These are phyloP conservation scores for Acleris holmiana DNA, from an alignment of 2,888 invertebrate genomes.

Conservation along the genomic window DNA sequence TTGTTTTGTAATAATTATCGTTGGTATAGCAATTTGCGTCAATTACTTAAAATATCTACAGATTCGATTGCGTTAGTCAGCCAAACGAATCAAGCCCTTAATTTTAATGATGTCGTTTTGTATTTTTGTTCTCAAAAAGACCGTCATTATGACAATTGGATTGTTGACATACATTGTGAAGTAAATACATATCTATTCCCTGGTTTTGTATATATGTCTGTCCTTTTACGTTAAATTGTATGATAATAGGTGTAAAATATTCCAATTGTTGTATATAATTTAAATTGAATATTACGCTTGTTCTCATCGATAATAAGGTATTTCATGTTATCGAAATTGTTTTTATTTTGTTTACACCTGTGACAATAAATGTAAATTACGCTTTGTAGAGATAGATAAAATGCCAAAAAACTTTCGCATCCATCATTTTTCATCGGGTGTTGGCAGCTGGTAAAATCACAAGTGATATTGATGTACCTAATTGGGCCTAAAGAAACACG, in stretches of 20 bases:
- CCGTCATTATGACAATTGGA: neutral
- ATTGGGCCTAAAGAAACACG: too few relatives aligned
- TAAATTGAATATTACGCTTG: conserved; percentile 44
- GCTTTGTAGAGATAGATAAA: conserved; percentile 78
- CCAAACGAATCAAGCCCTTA: neutral
- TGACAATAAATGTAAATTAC: conserved; percentile 83
- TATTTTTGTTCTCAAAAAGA: neutral
- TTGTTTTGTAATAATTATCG: neutral
- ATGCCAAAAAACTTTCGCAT: conserved; percentile 63
- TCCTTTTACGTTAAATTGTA: conserved; percentile 62
- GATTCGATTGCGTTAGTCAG: conserved; percentile 8
- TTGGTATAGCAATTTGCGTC: conserved; percentile 18
- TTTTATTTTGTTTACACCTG: conserved; percentile 75
- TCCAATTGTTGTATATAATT: conserved; percentile 41
- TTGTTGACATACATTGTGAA: conserved; percentile 23
- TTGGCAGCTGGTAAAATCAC: too few relatives aligned
- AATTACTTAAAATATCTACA: conserved; percentile 17
- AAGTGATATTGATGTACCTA: too few relatives aligned
- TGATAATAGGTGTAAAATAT: conserved; percentile 60
- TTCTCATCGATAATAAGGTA: conserved; percentile 37
- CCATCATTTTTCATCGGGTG: too few relatives aligned
- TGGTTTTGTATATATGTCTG: conserved; percentile 64
- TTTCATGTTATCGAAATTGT: conserved; percentile 54
- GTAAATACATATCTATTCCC: conserved; percentile 77
- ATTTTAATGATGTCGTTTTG: conserved; percentile 9